Evolutionary conservation across 2,113 vertebrate genomes (phyloP).

Genomic region (Alethe castanea): DNA sequence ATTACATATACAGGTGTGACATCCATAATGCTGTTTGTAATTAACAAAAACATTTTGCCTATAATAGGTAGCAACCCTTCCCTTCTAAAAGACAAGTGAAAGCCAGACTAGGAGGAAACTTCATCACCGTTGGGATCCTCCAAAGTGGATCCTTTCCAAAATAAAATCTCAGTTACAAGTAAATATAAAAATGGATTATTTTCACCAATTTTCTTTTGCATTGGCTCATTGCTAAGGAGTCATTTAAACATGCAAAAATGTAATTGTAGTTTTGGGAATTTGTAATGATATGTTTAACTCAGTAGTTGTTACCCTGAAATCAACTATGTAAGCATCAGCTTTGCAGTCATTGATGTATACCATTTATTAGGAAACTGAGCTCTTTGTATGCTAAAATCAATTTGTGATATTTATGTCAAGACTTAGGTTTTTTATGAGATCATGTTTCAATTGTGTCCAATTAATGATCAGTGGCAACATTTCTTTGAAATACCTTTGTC

Average conservation of each 20-base stretch:
- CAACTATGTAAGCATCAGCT: not conserved
- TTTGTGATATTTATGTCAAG: not conserved
- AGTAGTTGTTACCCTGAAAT: not conserved
- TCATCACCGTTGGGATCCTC: not conserved
- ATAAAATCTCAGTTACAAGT: not conserved
- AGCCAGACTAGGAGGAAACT: not conserved
- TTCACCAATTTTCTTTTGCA: not conserved
- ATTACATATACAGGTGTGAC: not conserved
- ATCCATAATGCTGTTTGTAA: not conserved
- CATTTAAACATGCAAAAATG: not conserved
- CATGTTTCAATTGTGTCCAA: not conserved
- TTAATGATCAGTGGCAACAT: not conserved
- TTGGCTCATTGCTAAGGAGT: not conserved
- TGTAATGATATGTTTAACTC: not conserved
- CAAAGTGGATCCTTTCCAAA: not conserved
- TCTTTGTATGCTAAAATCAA: not conserved
- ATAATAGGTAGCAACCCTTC: not conserved
- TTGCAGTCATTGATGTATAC: not conserved
- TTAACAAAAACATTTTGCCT: not conserved
- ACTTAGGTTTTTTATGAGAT: not conserved
- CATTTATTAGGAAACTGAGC: not conserved
- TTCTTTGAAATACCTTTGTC: not conserved
- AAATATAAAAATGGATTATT: not conserved
- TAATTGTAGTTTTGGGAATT: not conserved
- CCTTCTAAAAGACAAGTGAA: not conserved